phyloP scores from a whole-genome alignment of 2,888 invertebrate genomes.

The Xylota segnis region DNA sequence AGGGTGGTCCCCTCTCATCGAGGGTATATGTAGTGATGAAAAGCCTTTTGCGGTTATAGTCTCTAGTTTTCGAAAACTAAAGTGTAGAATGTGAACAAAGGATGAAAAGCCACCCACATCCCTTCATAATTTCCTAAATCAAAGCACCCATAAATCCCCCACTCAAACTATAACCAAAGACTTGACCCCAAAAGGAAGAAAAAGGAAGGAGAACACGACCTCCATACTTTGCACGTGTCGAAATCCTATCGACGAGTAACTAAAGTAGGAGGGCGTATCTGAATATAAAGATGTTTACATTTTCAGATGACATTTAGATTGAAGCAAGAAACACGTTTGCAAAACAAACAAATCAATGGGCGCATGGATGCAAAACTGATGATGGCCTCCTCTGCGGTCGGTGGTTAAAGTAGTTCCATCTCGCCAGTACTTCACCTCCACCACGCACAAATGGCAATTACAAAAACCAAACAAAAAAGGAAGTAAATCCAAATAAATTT shows the following conservation, averaged over 20 bases:
- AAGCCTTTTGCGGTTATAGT: too few relatives aligned
- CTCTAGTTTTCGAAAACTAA: too few relatives aligned
- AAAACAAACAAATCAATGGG: slow-evolving; percentile 28
- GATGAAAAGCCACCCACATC: too few relatives aligned
- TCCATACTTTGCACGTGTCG: neutral
- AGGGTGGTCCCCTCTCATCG: too few relatives aligned
- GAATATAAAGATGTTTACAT: slow-evolving; percentile 10
- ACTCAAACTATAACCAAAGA: too few relatives aligned
- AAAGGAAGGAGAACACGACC: too few relatives aligned
- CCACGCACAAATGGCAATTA: slow-evolving; percentile 35
- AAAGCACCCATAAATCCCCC: too few relatives aligned
- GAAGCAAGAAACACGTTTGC: slow-evolving; percentile 1
- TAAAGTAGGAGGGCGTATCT: neutral
- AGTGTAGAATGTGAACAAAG: too few relatives aligned
- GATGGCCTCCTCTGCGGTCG: neutral
- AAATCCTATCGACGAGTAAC: neutral
- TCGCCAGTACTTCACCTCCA: slow-evolving; percentile 8
- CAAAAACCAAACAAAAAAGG: slow-evolving; percentile 35
- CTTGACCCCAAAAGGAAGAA: too few relatives aligned
- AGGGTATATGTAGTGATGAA: too few relatives aligned
- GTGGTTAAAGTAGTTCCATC: slow-evolving; percentile 3
- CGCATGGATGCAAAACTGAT: neutral
- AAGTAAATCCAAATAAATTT: slow-evolving; percentile 47
- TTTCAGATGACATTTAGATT: neutral
- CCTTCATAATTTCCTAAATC: too few relatives aligned